phyloP scores from a whole-genome alignment of 2,888 invertebrate species.

The Chloroclysta siterata region DNA sequence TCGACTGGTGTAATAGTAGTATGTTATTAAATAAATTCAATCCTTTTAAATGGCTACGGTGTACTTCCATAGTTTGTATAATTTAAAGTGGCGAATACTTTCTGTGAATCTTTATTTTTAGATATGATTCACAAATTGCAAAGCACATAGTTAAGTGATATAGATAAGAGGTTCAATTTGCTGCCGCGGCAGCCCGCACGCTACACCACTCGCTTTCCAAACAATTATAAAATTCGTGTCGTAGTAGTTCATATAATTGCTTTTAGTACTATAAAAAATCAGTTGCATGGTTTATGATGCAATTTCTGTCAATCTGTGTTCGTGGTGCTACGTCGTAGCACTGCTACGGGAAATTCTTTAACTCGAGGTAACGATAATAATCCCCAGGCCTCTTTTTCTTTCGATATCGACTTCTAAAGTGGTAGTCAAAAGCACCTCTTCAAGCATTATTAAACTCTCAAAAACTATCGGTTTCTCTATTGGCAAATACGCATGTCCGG shows the following conservation, averaged over 20 bases:
- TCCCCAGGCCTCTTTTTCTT: too few relatives aligned
- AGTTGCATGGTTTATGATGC: not conserved
- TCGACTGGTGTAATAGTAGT: too few relatives aligned
- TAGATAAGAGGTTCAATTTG: slow-evolving; percentile 5
- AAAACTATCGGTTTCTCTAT: too few relatives aligned
- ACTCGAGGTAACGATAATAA: too few relatives aligned
- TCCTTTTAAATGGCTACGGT: too few relatives aligned
- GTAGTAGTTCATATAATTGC: slow-evolving; percentile 5
- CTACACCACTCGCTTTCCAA: slow-evolving; percentile 36
- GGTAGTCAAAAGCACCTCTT: too few relatives aligned
- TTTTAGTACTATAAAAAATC: slow-evolving; percentile 1
- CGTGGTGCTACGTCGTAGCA: slow-evolving; percentile 10
- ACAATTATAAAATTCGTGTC: slow-evolving; percentile 18
- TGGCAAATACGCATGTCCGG: too few relatives aligned
- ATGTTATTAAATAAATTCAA: too few relatives aligned
- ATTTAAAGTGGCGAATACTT: not conserved
- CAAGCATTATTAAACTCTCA: too few relatives aligned
- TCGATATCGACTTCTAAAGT: too few relatives aligned
- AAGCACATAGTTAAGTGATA: slow-evolving; percentile 2
- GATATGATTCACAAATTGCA: not conserved
- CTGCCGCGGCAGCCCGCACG: slow-evolving; percentile 62
- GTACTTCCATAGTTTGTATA: not conserved
- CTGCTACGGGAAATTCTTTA: not conserved
- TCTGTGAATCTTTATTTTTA: not conserved
- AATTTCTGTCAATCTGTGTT: not conserved